These are phyloP conservation scores for Bungarus multicinctus DNA, from an alignment of 2,113 vertebrate genomes.

Conservation along the genomic window DNA sequence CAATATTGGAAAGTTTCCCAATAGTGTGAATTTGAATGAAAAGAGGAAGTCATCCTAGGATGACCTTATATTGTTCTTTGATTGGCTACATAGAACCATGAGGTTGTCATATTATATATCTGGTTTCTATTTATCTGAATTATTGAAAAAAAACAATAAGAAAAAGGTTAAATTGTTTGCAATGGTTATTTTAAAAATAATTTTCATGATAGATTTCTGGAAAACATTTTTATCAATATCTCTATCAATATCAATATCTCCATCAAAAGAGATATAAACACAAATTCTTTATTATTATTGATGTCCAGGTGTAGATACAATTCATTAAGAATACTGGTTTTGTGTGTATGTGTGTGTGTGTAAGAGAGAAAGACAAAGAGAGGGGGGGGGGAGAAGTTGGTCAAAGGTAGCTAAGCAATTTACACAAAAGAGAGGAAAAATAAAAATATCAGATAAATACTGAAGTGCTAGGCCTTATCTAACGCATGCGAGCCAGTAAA, in stretches of 20 bases:
- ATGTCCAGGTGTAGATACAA: neutral
- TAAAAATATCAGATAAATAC: neutral
- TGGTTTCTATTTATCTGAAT: neutral
- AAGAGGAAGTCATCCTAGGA: neutral
- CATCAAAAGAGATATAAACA: neutral
- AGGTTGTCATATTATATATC: neutral
- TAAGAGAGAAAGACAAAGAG: too few species aligned
- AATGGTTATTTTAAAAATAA: neutral
- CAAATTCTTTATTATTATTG: neutral
- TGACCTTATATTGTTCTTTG: neutral
- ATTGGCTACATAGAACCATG: neutral
- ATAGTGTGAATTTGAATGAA: neutral
- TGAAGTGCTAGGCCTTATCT: neutral
- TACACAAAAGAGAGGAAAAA: neutral
- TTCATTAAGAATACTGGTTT: neutral
- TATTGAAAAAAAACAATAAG: neutral
- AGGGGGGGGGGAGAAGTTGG: fast-evolving
- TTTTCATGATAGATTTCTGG: neutral
- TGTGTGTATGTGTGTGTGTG: too few species aligned
- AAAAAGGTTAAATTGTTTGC: neutral
- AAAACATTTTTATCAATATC: neutral
- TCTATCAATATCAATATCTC: too few species aligned
- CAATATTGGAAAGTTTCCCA: neutral
- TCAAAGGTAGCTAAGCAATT: neutral
- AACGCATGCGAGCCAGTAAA: neutral